phyloP scores from a whole-genome alignment of 2,113 vertebrate genomes.

The Cygnus atratus region DNA sequence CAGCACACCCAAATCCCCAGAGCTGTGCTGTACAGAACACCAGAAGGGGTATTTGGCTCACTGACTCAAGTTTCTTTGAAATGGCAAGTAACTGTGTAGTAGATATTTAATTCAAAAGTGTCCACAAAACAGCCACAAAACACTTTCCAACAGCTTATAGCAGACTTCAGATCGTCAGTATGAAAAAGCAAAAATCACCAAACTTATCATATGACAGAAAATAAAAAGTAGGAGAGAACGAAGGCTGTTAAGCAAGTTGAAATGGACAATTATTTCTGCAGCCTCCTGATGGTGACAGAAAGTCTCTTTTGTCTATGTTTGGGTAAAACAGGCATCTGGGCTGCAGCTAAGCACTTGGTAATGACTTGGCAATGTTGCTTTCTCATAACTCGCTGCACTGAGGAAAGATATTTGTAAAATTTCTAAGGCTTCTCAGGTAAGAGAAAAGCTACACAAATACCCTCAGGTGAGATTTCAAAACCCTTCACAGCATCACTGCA shows the following conservation, averaged over 20 bases:
- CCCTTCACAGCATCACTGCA: accelerated
- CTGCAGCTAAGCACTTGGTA: background rate
- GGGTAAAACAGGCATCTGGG: background rate
- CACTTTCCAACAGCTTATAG: background rate
- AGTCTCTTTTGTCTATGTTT: background rate
- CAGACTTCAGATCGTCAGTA: background rate
- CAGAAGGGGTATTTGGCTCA: background rate
- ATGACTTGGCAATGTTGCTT: background rate
- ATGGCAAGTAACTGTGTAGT: background rate
- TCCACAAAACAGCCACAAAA: background rate
- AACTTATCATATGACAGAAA: background rate
- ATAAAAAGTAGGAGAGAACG: background rate
- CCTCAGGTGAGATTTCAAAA: background rate
- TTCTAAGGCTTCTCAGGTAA: background rate
- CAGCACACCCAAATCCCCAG: background rate
- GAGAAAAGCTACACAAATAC: background rate
- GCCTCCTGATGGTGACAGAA: background rate
- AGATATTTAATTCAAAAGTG: background rate
- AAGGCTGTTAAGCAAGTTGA: background rate
- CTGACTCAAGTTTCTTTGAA: background rate
- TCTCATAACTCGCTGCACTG: background rate
- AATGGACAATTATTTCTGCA: background rate
- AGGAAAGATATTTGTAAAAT: background rate
- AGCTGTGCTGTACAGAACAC: background rate
- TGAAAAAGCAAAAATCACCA: background rate